Conservation (phyloP, 2,113 vertebrate species). For the Mustela nigripes region DNA sequence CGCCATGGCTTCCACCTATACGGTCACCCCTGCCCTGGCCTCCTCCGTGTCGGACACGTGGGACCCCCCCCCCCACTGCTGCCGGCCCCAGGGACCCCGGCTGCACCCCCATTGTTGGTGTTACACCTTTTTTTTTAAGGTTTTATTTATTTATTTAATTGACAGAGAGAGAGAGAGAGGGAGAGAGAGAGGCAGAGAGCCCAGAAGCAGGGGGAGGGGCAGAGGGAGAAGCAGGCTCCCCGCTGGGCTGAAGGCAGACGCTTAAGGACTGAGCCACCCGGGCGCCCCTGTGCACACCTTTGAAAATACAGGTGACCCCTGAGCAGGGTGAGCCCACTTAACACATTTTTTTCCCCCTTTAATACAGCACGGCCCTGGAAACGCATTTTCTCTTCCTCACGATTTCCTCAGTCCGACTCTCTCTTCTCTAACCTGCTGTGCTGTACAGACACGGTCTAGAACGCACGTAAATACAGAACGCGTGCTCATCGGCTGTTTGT, state of each 20-base stretch:
- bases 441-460: background rate
- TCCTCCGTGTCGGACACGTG: fast-evolving
- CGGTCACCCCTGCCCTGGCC: background rate
- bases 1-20: background rate
- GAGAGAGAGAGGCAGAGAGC: no score
- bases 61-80: background rate
- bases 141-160: no score
- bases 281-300: background rate
- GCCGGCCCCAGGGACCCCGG: background rate
- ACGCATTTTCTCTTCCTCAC: background rate
- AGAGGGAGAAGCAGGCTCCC: no score
- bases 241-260: no score
- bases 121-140: background rate
- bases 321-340: background rate
- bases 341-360: background rate
- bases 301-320: background rate
- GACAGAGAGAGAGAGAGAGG: no score
- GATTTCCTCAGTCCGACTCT: background rate
- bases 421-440: background rate
- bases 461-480: background rate
- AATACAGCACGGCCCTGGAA: background rate
- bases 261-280: no score
- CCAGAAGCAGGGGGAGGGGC: no score
- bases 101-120: fast-evolving
- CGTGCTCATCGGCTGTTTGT: background rate